Evolutionary conservation across 2,888 invertebrate genomes (phyloP), one percentile per base, ranked within the genome.

Genomic region (Amphipoea oculea): DNA sequence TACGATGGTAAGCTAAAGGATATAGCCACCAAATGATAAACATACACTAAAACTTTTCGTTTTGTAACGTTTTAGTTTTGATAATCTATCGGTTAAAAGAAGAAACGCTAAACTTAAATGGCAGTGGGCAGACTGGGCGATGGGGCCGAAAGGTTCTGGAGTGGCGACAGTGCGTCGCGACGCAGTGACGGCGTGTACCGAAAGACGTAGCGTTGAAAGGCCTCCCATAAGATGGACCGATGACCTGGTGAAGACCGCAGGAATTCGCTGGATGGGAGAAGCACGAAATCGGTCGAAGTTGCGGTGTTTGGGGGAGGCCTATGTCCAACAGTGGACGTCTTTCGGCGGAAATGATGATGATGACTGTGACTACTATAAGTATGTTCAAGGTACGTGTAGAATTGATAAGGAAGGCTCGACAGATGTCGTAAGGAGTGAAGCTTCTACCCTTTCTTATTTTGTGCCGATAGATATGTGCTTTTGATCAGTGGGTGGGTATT

Each of bases 401-500:
- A 17, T 6, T 74, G 29, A 40, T 74, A 40, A 3, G 4, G 23
- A 40, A 68, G 17, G 40, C 29, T 36, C 14, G 23, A 11, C 23
- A 40, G n/a, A 14, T 40, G 23, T 36, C 17, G 14, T 78, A 4
- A 17, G 14, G n/a, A 60, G n/a, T 87, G 66, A 40, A 5, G 0
- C 85, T 84, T 87, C 85, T 87, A 40, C 4, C 7, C 0, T 20
- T 40, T 60, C 0, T 45, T 83, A 17, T 9, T 23, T 20, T 63
- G 79, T 86, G 89, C 85, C 86, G 88, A 88, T 86, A 85, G 88
- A 89, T 90, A 91, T 90, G 89, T 90, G 83, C 83, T 91, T 90
- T 90, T 89, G 91, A 92, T 92, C 90, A 90, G 91, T 92, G 88
- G 92, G 91, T 89, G 92, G 88, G 79, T 76, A 83, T 79, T 87